phyloP scores from a whole-genome alignment of 2,888 invertebrate genomes.

The Oscheius sp. region DNA sequence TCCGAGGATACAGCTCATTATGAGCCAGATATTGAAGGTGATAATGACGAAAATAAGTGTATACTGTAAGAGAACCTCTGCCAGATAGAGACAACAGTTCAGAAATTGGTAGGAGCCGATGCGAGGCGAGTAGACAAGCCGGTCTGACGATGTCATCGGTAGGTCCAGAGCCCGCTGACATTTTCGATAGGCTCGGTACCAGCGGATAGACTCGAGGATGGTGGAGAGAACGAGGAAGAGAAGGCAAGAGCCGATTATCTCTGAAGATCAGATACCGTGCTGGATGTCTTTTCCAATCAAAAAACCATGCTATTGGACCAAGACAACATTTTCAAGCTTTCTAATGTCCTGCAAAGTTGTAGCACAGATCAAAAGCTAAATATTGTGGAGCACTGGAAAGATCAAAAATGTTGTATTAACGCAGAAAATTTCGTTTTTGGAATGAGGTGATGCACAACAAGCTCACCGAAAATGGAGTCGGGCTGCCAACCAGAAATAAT shows the following conservation, averaged over 20 bases:
- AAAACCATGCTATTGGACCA: too few species aligned
- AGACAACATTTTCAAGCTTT: too few species aligned
- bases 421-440: too few species aligned
- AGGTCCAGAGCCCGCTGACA: not conserved
- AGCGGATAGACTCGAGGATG: not conserved
- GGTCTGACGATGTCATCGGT: slow-evolving; percentile 5
- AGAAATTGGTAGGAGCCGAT: not conserved
- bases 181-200: not conserved
- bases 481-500: too few species aligned
- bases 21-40: slow-evolving; percentile 6
- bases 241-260: not conserved
- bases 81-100: not conserved
- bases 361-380: too few species aligned
- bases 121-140: not conserved
- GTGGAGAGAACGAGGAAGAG: not conserved
- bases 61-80: not conserved
- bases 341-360: too few species aligned
- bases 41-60: not conserved
- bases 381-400: too few species aligned
- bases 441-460: too few species aligned
- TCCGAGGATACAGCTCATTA: not conserved
- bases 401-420: too few species aligned
- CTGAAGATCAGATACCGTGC: not conserved
- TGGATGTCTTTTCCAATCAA: too few species aligned
- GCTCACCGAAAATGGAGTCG: too few species aligned